These are phyloP conservation scores for Menidia beryllina DNA, from an alignment of 2,113 vertebrate genomes.

Conservation along the genomic window DNA sequence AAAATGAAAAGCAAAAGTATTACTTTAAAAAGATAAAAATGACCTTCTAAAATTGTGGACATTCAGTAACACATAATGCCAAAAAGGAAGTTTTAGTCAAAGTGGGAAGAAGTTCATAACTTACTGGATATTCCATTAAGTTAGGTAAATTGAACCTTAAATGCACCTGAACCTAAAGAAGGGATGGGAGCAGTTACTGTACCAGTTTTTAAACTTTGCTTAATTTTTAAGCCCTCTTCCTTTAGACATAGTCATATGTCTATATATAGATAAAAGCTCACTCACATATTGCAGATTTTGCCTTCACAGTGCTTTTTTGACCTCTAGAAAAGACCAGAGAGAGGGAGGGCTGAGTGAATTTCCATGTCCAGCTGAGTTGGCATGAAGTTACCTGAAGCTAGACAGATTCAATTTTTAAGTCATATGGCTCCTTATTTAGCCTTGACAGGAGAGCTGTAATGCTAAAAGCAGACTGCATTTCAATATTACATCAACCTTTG, in stretches of 20 bases:
- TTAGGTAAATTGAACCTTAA: background rate
- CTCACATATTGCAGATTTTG: background rate
- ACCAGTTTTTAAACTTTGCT: background rate
- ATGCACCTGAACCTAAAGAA: too few species aligned
- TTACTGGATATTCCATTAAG: background rate
- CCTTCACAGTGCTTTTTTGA: constrained; percentile 20
- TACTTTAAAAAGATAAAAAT: background rate
- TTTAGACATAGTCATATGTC: background rate
- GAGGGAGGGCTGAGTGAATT: constrained; percentile 60
- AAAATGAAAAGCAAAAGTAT: background rate
- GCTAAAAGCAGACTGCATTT: constrained; percentile 46
- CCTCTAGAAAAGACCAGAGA: constrained; percentile 36
- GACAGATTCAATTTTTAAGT: constrained; percentile 51
- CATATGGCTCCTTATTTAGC: constrained; percentile 13
- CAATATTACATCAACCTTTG: constrained; percentile 41
- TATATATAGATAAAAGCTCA: background rate
- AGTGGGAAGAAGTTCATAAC: background rate
- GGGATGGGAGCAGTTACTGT: too few species aligned
- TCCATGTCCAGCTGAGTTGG: constrained; percentile 61
- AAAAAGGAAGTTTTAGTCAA: too few species aligned
- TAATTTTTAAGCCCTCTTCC: background rate
- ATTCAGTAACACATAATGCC: too few species aligned
- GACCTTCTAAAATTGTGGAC: too few species aligned
- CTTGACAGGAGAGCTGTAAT: constrained; percentile 21
- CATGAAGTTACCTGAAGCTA: constrained; percentile 49